Evolutionary conservation across 2,888 invertebrate genomes (phyloP).

Genomic region (Sarcophaga carnaria): DNA sequence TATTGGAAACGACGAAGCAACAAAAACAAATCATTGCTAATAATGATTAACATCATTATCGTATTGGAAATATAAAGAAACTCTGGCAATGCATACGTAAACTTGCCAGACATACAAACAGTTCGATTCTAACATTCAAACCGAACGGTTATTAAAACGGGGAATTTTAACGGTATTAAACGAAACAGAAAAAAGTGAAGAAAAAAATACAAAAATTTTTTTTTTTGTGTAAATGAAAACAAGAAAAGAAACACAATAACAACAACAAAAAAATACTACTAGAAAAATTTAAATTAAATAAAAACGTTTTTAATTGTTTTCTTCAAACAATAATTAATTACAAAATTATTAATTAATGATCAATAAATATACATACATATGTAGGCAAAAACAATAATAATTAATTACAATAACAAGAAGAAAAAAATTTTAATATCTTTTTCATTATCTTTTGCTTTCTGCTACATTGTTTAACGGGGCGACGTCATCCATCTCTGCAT

Average conservation of each 20-base stretch:
- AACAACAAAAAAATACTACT: neutral
- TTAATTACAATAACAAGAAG: neutral
- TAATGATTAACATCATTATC: constrained; percentile 15
- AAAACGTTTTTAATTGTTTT: neutral
- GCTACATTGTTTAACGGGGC: neutral
- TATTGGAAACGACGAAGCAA: constrained; percentile 30
- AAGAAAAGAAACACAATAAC: neutral
- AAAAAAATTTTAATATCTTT: neutral
- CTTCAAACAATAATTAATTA: neutral
- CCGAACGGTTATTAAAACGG: constrained; percentile 77
- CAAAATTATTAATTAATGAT: neutral
- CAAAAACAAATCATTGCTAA: neutral
- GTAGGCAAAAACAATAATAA: too few relatives aligned
- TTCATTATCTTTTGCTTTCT: neutral
- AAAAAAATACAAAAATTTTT: constrained; percentile 41
- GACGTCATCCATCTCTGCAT: neutral
- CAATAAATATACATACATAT: too few relatives aligned
- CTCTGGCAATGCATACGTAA: constrained; percentile 60
- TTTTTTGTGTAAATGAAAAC: constrained; percentile 7
- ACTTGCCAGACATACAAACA: constrained; percentile 73
- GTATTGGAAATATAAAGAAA: constrained; percentile 58
- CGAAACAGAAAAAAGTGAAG: constrained; percentile 25
- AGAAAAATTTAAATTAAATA: neutral
- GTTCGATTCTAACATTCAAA: constrained; percentile 82
- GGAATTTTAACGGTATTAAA: constrained; percentile 6